Base-by-base conservation (phyloP, 2,888 invertebrate species). In the Antheraea assamensis region DNA sequence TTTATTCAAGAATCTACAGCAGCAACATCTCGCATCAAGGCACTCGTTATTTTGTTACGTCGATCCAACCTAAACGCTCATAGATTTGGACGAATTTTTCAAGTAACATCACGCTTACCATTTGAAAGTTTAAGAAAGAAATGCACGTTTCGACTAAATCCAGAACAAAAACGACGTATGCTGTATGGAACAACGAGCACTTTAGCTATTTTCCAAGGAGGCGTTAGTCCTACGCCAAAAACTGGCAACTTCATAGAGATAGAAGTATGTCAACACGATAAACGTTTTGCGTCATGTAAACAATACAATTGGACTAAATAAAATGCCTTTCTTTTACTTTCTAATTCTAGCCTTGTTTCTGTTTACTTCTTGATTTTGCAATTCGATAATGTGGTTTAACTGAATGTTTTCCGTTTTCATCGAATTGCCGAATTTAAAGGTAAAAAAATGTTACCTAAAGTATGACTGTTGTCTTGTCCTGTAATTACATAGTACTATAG, bases 141-240 rank as follows among this genome's bases (percentile, higher is more conserved):
- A n/a, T 68, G 68, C n/a, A 2, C 10, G 10, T n/a, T 7, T 68
- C 24, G 19, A 31, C n/a, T 35, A n/a, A 7, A 7, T 2, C 31
- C 21, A 31, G 31, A 66, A 27, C 27, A 61, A 24, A 61, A 27
- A 27, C 66, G 66, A 30, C 31, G 66, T 19, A 4, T 66, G 66
- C 31, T 30, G 17, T 30, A 66, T 21, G 66, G 66, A 31, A 66
- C 66, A 4, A 66, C 66, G 66, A 66, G 66, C 66, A 66, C 66
- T 31, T 31, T 31, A n/a, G 66, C 66, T 66, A 66, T 66, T 8
- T 66, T 66, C 19, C 5, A 30, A 19, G 30, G 31, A 66, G 19
- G 31, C 7, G 66, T 66, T 31, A 31, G 30, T 66, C 66, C 31
- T 66, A 66, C 30, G 30, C 31, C 30, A 19, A 66, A 66, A 66